phyloP scores from a whole-genome alignment of 2,113 vertebrate species.

The Rhinichthys klamathensis region DNA sequence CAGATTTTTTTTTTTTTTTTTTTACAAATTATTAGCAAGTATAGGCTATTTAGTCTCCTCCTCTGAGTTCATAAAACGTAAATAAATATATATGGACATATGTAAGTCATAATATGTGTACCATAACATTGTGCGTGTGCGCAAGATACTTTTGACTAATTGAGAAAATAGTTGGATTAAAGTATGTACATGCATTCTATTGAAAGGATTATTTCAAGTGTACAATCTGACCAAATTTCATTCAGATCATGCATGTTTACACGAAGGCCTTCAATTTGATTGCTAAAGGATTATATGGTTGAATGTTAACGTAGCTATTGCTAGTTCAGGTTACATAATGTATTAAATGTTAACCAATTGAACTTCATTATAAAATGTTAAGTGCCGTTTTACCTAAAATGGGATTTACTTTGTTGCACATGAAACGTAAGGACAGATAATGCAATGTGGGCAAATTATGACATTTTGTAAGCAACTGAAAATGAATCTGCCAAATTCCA shows the following conservation, averaged over 20 bases:
- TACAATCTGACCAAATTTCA: not conserved
- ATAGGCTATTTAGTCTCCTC: too few species aligned
- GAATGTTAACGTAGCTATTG: not conserved
- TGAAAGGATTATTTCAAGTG: not conserved
- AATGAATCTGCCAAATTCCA: not conserved
- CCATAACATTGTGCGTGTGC: too few species aligned
- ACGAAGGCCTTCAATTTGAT: not conserved
- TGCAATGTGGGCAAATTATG: not conserved
- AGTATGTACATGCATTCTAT: not conserved
- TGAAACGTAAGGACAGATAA: not conserved
- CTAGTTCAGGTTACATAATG: not conserved
- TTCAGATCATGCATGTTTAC: not conserved
- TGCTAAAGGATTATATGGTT: not conserved
- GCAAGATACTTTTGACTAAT: not conserved
- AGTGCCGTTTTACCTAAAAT: not conserved
- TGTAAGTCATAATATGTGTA: not conserved
- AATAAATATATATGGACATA: not conserved
- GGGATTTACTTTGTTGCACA: not conserved
- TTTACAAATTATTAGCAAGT: too few species aligned
- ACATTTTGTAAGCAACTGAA: conserved; percentile 13
- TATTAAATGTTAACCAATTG: not conserved
- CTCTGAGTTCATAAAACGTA: too few species aligned
- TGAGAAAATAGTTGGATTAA: not conserved
- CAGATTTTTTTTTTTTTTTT: too few species aligned
- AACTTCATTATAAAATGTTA: not conserved